Percentiles rank a stretch among this genome's conserved stretches.
Evolutionary conservation across 2,797 vertebrate species (phyloP).

Genomic region (Basileuterus tristriatus): DNA sequence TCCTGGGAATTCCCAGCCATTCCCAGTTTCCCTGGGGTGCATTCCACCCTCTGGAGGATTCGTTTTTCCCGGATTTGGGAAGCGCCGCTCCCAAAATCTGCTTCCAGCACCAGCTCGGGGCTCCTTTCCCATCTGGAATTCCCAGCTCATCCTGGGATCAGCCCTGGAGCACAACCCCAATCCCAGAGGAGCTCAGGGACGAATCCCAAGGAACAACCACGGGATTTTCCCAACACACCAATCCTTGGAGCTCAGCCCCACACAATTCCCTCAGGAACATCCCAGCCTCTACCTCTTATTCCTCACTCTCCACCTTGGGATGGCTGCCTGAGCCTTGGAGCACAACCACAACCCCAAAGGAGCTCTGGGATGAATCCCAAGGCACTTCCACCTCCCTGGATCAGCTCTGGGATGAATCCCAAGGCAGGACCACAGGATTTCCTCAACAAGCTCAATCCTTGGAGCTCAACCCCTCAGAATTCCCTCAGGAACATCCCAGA

Average conservation of each 20-base stretch:
- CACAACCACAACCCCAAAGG: neutral
- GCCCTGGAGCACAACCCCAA: neutral
- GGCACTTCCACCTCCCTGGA: too few species aligned
- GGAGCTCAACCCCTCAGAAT: neutral
- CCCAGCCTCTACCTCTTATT: neutral
- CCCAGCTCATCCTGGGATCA: neutral
- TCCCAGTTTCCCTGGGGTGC: neutral
- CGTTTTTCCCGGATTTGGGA: neutral
- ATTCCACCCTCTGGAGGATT: neutral
- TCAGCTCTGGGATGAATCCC: too few species aligned
- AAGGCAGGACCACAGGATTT: too few species aligned
- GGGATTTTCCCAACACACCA: neutral
- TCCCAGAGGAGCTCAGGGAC: neutral
- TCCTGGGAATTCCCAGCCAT: neutral
- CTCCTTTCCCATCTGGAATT: neutral
- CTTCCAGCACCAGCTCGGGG: neutral
- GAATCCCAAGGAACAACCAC: neutral
- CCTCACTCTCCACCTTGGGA: neutral
- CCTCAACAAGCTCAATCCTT: too few species aligned
- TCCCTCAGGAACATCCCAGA: slow-evolving; percentile 58
- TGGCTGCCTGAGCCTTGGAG: neutral
- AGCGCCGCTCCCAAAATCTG: neutral
- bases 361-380: too few species aligned
- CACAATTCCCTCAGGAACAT: neutral
- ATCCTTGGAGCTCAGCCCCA: too few species aligned